Evolutionary conservation across 2,113 vertebrate genomes (phyloP).

Genomic region (Thamnaconus septentrionalis): DNA sequence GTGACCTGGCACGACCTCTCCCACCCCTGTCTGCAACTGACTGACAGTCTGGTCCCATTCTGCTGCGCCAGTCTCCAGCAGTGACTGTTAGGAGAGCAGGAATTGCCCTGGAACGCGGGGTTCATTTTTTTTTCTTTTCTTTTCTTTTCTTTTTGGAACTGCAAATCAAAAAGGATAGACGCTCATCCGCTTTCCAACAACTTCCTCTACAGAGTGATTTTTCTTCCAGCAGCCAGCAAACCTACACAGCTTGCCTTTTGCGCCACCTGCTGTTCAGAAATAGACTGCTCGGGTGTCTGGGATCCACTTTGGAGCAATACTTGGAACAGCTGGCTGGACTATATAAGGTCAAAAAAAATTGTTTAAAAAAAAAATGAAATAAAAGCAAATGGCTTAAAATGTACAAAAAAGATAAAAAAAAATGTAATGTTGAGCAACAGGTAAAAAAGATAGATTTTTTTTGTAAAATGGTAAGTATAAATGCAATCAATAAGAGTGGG

Average conservation of each 20-base stretch:
- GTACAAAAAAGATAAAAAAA: conserved; percentile 29
- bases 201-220: conserved; percentile 57
- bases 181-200: conserved; percentile 53
- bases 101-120: conserved; percentile 37
- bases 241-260: conserved; percentile 44
- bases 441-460: conserved; percentile 53
- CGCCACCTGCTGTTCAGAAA: conserved; percentile 66
- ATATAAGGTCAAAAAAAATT: conserved; percentile 41
- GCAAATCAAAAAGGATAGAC: conserved; percentile 58
- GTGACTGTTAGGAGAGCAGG: conserved; percentile 38
- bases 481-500: conserved; percentile 72
- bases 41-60: conserved; percentile 49
- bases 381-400: conserved; percentile 56
- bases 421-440: conserved; percentile 48
- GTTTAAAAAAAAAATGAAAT: conserved; percentile 32
- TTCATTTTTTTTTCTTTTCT: conserved; percentile 56
- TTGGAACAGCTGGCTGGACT: conserved; percentile 57
- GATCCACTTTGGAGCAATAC: conserved; percentile 59
- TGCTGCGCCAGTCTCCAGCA: conserved; percentile 56
- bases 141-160: conserved; percentile 62
- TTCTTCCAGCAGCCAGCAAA: conserved; percentile 49
- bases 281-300: conserved; percentile 52
- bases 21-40: conserved; percentile 45
- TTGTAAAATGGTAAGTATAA: conserved; percentile 56
- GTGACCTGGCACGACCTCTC: conserved; percentile 9